Evolutionary conservation across 2,888 invertebrate species (phyloP), one percentile per base, ranked within the genome.

Genomic region (Xanthia togata): DNA sequence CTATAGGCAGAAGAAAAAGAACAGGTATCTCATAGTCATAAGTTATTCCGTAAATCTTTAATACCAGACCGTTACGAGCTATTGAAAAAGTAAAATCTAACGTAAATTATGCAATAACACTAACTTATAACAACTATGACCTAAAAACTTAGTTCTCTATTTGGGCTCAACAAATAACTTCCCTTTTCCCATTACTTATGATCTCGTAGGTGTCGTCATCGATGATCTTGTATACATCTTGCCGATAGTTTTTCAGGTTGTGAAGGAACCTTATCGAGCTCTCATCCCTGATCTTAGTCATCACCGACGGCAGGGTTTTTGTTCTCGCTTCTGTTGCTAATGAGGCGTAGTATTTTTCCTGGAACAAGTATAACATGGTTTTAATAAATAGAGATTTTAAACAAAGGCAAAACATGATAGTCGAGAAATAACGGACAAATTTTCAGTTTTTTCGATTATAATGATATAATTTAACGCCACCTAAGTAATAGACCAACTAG

Each of bases 301-400:
- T 96, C 4, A 98, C 98, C 0, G 97, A 97, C 0, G 98, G 98
- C 4, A 98, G 94, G 2, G 97, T 97, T 38, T 95, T 93, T 20
- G 97, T 96, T n/a, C 96, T 95, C 0, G 97, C 98, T 81, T 97
- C 97, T 0, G 94, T 91, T 0, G 98, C 97, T 38, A 98, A 92
- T 31, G 98, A 97, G 20, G 97, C 97, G 93, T 98, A 98, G 91
- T 98, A 98, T 62, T 94, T 94, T 90, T 97, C 97, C 96, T 98
- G 97, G 2, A 93, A 94, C 84, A 86, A 91, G 11, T 75, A 69
- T n/a, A 67, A 41, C 14, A 14, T 12, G n/a, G 23, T n/a, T 23
- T 23, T 11, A 47, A 4, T 63, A 11, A 26, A 55, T 26, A 0
- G 0, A 5, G 1, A 9, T 67, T 67, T 67, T 53, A 31, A 2